These are phyloP conservation scores for Drosophila busckii DNA, from an alignment of 1,140 invertebrate genomes.

Conservation along the genomic window DNA sequence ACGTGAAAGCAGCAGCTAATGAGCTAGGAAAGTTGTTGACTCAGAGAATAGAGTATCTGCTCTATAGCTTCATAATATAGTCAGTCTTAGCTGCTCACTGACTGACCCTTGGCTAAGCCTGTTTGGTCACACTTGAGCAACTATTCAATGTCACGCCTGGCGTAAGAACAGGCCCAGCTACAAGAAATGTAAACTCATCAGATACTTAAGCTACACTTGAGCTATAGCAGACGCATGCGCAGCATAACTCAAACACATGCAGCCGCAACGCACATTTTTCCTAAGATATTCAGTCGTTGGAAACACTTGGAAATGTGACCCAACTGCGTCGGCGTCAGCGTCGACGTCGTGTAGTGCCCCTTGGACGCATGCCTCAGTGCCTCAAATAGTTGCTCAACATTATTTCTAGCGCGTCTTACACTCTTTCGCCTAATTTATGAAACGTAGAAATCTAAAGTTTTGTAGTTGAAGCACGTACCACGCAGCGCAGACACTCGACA, in stretches of 20 bases:
- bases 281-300: constrained; percentile 53
- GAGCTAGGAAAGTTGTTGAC: too few relatives aligned
- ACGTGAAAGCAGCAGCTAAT: too few relatives aligned
- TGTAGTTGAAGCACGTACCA: constrained; percentile 73
- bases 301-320: constrained; percentile 49
- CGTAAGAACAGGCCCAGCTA: too few relatives aligned
- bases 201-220: constrained; percentile 31
- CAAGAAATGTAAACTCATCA: too few relatives aligned
- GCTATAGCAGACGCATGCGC: constrained; percentile 60
- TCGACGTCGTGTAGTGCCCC: constrained; percentile 1
- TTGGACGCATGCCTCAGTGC: constrained; percentile 35
- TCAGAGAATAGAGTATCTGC: too few relatives aligned
- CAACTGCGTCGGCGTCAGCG: constrained; percentile 1
- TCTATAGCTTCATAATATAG: too few relatives aligned
- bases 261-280: background rate
- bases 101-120: too few relatives aligned
- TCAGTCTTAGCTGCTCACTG: too few relatives aligned
- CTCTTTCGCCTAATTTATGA: constrained; percentile 55
- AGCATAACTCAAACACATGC: constrained; percentile 70
- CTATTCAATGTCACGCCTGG: too few relatives aligned
- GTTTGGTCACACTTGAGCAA: too few relatives aligned
- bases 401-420: constrained; percentile 25
- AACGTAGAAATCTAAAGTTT: constrained; percentile 63
- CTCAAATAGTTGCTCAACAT: constrained; percentile 2
- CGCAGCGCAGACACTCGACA: constrained; percentile 58